These are phyloP conservation scores for Dasypus novemcinctus DNA, from an alignment of 2,113 vertebrate genomes.

Conservation along the genomic window DNA sequence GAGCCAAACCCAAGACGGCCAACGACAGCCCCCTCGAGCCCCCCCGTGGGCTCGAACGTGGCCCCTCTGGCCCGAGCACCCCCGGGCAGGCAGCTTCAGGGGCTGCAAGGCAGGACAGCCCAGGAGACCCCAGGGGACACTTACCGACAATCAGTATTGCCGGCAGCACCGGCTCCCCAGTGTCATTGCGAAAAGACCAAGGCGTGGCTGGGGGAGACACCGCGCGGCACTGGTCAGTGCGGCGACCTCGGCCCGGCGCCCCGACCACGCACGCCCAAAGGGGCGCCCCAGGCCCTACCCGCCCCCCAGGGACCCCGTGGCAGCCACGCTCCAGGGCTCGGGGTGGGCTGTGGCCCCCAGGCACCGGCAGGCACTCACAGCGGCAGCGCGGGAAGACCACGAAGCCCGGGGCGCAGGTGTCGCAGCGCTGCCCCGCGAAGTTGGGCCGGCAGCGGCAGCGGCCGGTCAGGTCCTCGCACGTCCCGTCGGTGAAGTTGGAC, in stretches of 20 bases:
- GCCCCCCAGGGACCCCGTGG: background rate
- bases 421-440: too few species aligned
- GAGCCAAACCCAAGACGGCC: too few species aligned
- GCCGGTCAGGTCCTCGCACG: slow-evolving; percentile 94
- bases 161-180: slow-evolving; percentile 89
- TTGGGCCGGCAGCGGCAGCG: too few species aligned
- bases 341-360: too few species aligned
- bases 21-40: too few species aligned
- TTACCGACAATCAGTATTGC: slow-evolving; percentile 96
- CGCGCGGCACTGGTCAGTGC: too few species aligned
- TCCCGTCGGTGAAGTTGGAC: slow-evolving; percentile 91
- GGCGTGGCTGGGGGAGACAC: slow-evolving; percentile 80
- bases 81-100: too few species aligned
- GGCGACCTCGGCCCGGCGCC: background rate
- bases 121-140: slow-evolving; percentile 65
- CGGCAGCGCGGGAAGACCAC: slow-evolving; percentile 90
- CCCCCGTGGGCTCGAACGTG: too few species aligned
- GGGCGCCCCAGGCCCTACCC: background rate
- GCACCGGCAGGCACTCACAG: slow-evolving; percentile 84
- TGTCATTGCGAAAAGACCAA: slow-evolving; percentile 81
- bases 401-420: too few species aligned
- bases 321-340: accelerated
- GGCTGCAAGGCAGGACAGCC: too few species aligned
- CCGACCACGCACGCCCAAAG: too few species aligned
- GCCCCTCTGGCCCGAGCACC: too few species aligned